Evolutionary conservation across 2,797 vertebrate species (phyloP).

Genomic region (Poecilia gillii): DNA sequence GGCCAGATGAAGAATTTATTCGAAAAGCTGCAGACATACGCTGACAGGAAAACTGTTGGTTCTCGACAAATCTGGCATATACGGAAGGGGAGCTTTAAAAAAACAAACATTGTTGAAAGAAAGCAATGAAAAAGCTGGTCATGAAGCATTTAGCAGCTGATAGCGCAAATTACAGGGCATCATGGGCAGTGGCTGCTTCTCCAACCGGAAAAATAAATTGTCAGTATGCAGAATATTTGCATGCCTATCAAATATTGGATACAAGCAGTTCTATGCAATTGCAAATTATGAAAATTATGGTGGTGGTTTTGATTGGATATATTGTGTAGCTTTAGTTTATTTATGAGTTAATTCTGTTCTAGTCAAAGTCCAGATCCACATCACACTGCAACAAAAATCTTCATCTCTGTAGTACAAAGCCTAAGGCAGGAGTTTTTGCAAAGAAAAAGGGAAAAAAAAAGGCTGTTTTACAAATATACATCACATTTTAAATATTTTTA

Average conservation of each 20-base stretch:
- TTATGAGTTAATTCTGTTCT: not conserved
- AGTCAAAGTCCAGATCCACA: constrained; percentile 1
- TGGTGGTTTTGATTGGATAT: not conserved
- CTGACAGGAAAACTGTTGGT: not conserved
- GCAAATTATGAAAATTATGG: not conserved
- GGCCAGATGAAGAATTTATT: not conserved
- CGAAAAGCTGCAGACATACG: not conserved
- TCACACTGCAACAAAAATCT: not conserved
- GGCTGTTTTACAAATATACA: not conserved
- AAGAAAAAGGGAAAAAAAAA: not conserved
- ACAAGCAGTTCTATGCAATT: not conserved
- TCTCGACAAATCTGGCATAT: not conserved
- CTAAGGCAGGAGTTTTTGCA: not conserved
- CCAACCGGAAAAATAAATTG: not conserved
- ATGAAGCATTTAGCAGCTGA: not conserved
- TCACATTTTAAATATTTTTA: not conserved
- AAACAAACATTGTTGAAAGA: not conserved
- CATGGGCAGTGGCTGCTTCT: not conserved
- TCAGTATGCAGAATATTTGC: not conserved
- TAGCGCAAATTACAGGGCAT: not conserved
- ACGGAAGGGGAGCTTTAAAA: not conserved
- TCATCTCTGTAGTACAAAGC: not conserved
- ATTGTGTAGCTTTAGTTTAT: not conserved
- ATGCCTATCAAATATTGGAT: not conserved
- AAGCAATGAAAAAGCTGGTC: not conserved